These are phyloP conservation scores for Aphidoletes aphidimyza DNA, from an alignment of 2,888 invertebrate genomes.

Conservation along the genomic window DNA sequence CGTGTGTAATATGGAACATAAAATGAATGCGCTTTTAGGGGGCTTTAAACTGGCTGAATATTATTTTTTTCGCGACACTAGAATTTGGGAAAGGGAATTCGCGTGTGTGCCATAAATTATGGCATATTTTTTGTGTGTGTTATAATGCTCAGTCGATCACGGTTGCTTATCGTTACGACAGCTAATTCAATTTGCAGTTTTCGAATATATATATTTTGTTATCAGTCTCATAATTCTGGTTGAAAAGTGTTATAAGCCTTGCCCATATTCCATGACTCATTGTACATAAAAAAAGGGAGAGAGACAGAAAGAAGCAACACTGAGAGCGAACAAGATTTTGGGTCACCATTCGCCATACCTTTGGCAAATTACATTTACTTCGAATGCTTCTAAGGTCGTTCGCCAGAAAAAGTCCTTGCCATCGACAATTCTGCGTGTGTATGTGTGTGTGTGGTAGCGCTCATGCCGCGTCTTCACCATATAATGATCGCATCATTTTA, in stretches of 20 bases:
- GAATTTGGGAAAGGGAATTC: not conserved
- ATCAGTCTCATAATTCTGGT: not conserved
- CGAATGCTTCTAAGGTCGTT: not conserved
- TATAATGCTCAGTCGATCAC: not conserved
- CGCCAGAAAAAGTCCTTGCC: not conserved
- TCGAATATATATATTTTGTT: not conserved
- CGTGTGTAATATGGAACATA: not conserved
- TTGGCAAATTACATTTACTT: not conserved
- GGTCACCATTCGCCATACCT: conserved; percentile 24
- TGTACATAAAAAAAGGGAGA: conserved; percentile 10
- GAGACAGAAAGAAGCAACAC: not conserved
- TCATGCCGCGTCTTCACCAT: not conserved
- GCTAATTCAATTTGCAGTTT: conserved; percentile 45
- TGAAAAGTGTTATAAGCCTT: conserved; percentile 10
- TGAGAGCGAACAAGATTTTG: not conserved
- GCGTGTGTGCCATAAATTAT: conserved; percentile 30
- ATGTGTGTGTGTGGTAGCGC: no score
- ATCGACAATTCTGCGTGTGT: not conserved
- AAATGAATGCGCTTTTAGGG: conserved; percentile 26
- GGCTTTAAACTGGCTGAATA: not conserved
- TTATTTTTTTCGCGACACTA: not conserved
- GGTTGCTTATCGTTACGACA: conserved; percentile 26
- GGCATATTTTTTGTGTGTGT: not conserved
- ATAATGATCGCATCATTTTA: conserved; percentile 34
- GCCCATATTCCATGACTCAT: conserved; percentile 31